Evolutionary conservation across 30 jellyfish, hydroid and myxozoan species (phyloP).

Genomic region (Turritopsis dohrnii): DNA sequence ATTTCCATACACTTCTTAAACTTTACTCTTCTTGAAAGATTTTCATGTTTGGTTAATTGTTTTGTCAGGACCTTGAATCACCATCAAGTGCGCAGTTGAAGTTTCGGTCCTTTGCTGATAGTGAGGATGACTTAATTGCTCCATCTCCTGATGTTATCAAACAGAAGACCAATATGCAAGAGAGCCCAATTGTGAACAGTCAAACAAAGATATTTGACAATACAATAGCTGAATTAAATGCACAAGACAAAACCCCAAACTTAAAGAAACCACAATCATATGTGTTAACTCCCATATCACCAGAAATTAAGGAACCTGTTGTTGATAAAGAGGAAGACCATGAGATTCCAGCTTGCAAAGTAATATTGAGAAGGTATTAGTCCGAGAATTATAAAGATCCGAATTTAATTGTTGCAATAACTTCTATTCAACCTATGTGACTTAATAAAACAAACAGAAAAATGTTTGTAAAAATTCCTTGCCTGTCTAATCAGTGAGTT

Average conservation of each 20-base stretch:
- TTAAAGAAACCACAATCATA: not conserved
- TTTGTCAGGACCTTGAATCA: conserved; percentile 31
- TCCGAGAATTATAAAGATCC: not conserved
- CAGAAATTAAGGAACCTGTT: not conserved
- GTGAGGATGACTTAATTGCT: conserved; percentile 58
- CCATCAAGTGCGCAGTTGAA: conserved; percentile 42
- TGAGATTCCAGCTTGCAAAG: conserved; percentile 9
- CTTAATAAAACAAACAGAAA: not conserved
- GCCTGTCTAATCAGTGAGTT: too few relatives aligned
- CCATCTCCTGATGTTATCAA: conserved; percentile 59
- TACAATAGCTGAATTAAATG: conserved; percentile 30
- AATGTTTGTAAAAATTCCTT: too few relatives aligned
- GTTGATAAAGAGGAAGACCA: conserved; percentile 21
- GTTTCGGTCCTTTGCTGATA: conserved; percentile 43
- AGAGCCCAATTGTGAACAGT: not conserved
- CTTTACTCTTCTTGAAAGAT: not conserved
- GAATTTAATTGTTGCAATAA: too few relatives aligned
- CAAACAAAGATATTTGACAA: conserved; percentile 11
- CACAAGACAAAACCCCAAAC: conserved; percentile 13
- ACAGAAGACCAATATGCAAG: not conserved
- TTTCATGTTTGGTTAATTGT: not conserved
- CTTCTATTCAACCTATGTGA: too few relatives aligned
- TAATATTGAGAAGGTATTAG: conserved; percentile 10
- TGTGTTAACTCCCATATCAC: conserved; percentile 25
- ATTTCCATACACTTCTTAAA: not conserved